Evolutionary conservation across 1,140 invertebrate genomes (phyloP).

Genomic region (Asbolus verrucosus): DNA sequence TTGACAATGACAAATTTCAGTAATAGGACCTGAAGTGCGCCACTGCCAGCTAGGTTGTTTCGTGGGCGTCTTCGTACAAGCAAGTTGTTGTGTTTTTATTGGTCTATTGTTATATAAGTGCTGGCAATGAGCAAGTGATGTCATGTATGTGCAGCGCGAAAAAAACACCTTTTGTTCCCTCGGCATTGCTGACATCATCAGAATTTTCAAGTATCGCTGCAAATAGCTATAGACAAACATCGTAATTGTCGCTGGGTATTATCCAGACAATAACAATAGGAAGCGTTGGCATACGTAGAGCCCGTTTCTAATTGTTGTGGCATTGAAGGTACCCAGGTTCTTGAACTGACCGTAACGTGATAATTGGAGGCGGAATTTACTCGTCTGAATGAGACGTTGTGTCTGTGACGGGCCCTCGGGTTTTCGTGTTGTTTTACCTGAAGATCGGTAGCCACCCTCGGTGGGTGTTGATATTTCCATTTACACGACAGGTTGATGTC

Average conservation of each 20-base stretch:
- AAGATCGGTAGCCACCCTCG: constrained; percentile 10
- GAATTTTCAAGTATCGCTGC: constrained; percentile 15
- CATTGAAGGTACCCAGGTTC: constrained; percentile 22
- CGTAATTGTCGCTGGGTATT: constrained; percentile 19
- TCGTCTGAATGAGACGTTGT: constrained; percentile 17
- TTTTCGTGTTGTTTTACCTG: not conserved
- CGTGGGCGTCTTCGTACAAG: not conserved
- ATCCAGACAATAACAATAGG: constrained; percentile 4
- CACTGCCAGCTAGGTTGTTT: too few relatives aligned
- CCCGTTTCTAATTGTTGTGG: constrained; percentile 10
- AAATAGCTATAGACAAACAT: constrained; percentile 19
- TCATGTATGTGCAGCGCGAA: constrained; percentile 7
- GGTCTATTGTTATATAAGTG: constrained; percentile 5
- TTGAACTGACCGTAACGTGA: constrained; percentile 28
- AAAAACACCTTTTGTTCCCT: constrained; percentile 17
- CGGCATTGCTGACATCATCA: constrained; percentile 7
- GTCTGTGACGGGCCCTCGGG: constrained; percentile 30
- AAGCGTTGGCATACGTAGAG: not conserved
- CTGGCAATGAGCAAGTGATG: not conserved
- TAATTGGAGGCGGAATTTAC: constrained; percentile 20
- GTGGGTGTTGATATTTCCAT: constrained; percentile 4
- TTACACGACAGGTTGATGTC: too few relatives aligned
- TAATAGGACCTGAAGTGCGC: too few relatives aligned
- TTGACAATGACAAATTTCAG: too few relatives aligned
- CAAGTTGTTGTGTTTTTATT: constrained; percentile 2